Conservation (phyloP, 2,888 invertebrate species). For the Oegoconia quadripuncta region DNA sequence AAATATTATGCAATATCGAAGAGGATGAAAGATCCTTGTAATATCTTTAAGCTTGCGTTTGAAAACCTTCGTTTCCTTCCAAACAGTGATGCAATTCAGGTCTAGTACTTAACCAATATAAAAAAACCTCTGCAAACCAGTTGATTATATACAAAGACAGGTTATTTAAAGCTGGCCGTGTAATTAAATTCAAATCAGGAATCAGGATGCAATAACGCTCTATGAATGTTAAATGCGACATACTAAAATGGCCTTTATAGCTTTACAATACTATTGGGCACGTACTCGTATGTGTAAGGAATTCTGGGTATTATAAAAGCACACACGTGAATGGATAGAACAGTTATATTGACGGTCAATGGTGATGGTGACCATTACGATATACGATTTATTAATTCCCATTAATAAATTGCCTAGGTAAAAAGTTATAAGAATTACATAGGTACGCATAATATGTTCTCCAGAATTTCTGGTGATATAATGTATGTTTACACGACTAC, state of each 20-base stretch:
- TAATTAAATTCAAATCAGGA: conserved; percentile 16
- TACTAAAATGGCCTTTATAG: conserved; percentile 18
- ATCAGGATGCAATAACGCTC: conserved; percentile 11
- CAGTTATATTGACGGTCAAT: conserved; percentile 15
- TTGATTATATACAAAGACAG: conserved; percentile 6
- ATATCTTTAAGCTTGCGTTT: conserved; percentile 31
- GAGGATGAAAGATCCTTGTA: conserved; percentile 16
- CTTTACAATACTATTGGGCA: conserved; percentile 1
- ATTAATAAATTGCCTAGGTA: no score
- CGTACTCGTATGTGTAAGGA: conserved; percentile 2
- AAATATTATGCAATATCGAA: background rate
- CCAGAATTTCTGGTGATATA: no score
- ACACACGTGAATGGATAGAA: conserved; percentile 8
- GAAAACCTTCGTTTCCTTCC: conserved; percentile 46
- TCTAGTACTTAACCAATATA: conserved; percentile 24
- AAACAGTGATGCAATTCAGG: conserved; percentile 39
- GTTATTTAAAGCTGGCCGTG: conserved; percentile 11
- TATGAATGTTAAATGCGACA: conserved; percentile 14
- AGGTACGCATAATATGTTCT: no score
- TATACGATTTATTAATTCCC: no score
- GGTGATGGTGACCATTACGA: no score
- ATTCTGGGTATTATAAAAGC: conserved; percentile 4
- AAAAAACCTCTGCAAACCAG: conserved; percentile 19
- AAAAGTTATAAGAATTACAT: no score
- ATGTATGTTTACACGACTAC: no score